Conservation (phyloP, 2,888 invertebrate genomes). For the Lithophane semibrunnea region DNA sequence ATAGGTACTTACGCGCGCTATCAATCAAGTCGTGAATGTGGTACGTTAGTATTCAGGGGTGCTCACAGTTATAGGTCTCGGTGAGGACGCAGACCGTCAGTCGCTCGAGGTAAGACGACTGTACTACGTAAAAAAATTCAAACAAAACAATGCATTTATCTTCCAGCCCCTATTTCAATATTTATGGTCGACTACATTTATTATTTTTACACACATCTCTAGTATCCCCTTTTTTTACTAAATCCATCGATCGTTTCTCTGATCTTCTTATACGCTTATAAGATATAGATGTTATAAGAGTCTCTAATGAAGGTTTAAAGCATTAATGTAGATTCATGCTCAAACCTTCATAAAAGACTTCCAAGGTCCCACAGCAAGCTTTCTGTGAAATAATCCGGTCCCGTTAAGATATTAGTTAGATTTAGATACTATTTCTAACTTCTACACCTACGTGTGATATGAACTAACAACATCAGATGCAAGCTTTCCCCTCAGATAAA, state of each 20-base stretch:
- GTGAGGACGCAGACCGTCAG: too few relatives aligned
- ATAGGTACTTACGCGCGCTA: too few relatives aligned
- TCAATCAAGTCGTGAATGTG: too few relatives aligned
- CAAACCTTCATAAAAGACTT: not conserved
- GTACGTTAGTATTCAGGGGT: too few relatives aligned
- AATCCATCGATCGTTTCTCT: not conserved
- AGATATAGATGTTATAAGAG: not conserved
- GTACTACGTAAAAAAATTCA: too few relatives aligned
- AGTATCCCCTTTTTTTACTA: too few relatives aligned
- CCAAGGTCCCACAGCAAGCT: not conserved
- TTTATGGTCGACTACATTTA: not conserved
- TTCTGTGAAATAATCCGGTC: not conserved
- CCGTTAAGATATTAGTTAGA: not conserved
- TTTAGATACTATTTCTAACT: not conserved
- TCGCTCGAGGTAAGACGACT: too few relatives aligned
- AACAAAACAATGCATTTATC: not conserved
- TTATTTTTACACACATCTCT: not conserved
- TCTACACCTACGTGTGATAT: slow-evolving; percentile 3
- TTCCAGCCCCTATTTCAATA: not conserved
- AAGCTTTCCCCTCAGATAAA: slow-evolving; percentile 32
- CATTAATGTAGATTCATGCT: not conserved
- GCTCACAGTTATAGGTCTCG: too few relatives aligned
- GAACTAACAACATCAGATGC: slow-evolving; percentile 33
- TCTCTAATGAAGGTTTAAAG: too few relatives aligned
- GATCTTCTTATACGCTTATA: not conserved